Base-by-base conservation (phyloP, 2,113 vertebrate species). In the Arvicanthis niloticus region DNA sequence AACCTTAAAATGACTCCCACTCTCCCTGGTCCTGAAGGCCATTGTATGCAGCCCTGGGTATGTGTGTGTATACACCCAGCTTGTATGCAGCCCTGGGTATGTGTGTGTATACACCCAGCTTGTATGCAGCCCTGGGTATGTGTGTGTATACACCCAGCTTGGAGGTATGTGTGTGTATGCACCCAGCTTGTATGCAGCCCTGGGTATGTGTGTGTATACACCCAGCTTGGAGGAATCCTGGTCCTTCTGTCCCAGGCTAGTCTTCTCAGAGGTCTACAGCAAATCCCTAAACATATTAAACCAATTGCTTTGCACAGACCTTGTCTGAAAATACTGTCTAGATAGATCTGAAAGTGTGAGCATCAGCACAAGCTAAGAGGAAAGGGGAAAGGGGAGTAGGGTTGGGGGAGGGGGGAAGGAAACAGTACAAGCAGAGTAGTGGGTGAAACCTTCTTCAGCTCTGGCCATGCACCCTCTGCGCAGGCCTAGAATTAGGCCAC, bases 261-360 rank as follows among this genome's bases (percentile, higher is more conserved):
- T 70, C 40, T 92, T 40, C 67, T 37, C 3, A 89, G 78, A 77
- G 29, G 11, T 94, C 84, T 60, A 6, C 42, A 89, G 65, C n/a
- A 45, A 87, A 73, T 82, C 78, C 77, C 75, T 81, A 34, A 24
- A 31, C 76, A 72, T 70, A 65, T 88, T 67, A 94, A 94, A 68
- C 60, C 70, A 53, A 0, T 89, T 91, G 65, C n/a, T 96, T 85
- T 93, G 72, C 26, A 77, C n/a, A 91, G 26, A 77, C 29, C 13
- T 73, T 40, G 34, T 93, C 53, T 76, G 53, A 10, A 70, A 87
- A 88, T 72, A 22, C 21, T 72, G 4, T 72, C 17, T 89, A 65
- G 42, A 26, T 65, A 34, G 16, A 85, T 75, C 37, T 94, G 60
- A 75, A 88, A 90, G 51, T 78, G 3, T 89, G 48, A 93, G 29